Evolutionary conservation across 2,888 invertebrate genomes (phyloP).

Genomic region (Lingula anatina): DNA sequence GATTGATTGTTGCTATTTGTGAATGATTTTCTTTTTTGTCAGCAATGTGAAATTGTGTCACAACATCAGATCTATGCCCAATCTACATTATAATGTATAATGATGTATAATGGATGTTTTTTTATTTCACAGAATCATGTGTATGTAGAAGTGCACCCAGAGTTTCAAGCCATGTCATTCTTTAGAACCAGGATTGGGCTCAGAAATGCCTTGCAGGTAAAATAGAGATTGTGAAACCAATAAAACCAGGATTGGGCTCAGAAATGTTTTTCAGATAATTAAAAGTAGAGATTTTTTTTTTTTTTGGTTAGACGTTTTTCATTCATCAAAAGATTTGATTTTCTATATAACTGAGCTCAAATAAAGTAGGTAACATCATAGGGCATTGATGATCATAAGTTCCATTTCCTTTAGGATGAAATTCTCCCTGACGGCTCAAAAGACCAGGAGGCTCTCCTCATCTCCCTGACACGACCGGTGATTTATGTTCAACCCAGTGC

Average conservation of each 20-base stretch:
- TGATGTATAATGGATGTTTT: no score
- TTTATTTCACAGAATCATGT: constrained; percentile 71
- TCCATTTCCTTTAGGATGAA: constrained; percentile 69
- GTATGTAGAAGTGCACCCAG: constrained; percentile 95
- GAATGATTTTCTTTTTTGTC: no score
- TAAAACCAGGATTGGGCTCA: constrained; percentile 80
- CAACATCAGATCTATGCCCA: no score
- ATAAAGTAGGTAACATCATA: no score
- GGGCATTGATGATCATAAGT: no score
- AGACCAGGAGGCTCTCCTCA: constrained; percentile 58
- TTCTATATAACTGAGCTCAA: no score
- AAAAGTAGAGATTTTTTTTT: not conserved
- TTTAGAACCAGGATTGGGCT: constrained; percentile 89
- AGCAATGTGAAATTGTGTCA: no score
- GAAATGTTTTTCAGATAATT: constrained; percentile 52
- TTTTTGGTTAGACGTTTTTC: constrained; percentile 35
- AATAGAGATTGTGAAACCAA: no score
- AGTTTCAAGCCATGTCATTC: constrained; percentile 96
- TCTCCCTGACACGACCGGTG: constrained; percentile 86
- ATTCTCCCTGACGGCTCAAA: constrained; percentile 77
- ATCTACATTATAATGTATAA: no score
- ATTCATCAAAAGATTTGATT: no score
- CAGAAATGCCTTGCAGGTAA: constrained; percentile 52
- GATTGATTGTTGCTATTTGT: no score
- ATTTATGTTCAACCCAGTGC: constrained; percentile 96